These are phyloP conservation scores for Chiroxiphia lanceolata DNA, from an alignment of 2,797 vertebrate species.

Conservation along the genomic window DNA sequence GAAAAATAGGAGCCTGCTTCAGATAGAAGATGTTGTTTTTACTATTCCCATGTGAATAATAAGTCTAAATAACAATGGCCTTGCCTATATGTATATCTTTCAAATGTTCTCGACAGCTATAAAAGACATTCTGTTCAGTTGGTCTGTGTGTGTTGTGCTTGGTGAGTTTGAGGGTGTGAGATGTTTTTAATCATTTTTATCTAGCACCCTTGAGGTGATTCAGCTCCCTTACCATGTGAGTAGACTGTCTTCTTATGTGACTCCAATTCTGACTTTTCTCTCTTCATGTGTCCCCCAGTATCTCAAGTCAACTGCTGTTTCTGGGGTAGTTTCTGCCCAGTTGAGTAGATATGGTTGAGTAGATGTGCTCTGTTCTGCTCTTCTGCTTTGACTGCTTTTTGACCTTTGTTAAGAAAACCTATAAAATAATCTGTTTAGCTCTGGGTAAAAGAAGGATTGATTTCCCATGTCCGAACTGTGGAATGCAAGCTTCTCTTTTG, in stretches of 20 bases:
- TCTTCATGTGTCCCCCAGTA: background rate
- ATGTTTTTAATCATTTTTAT: conserved; percentile 27
- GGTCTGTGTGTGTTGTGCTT: background rate
- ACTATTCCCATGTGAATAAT: conserved; percentile 22
- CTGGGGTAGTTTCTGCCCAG: background rate
- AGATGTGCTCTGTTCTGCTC: background rate
- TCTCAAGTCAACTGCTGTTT: background rate
- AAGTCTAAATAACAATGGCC: conserved; percentile 21
- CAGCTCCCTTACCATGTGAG: background rate
- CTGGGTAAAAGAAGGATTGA: background rate
- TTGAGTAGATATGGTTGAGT: background rate
- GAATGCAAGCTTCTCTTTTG: conserved; percentile 42
- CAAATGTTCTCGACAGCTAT: background rate
- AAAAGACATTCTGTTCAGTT: background rate
- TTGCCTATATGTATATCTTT: background rate
- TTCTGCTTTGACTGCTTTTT: conserved; percentile 61
- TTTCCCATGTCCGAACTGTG: conserved; percentile 11
- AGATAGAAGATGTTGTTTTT: conserved; percentile 29
- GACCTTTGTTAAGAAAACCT: conserved; percentile 46
- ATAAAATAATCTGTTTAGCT: conserved; percentile 53
- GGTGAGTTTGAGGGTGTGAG: background rate
- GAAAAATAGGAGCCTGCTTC: conserved; percentile 22
- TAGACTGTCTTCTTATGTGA: background rate
- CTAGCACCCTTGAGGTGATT: background rate
- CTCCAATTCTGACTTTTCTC: background rate